A percentile compares a stretch with the other conserved stretches of the same genome.
Conservation (phyloP, 2,888 invertebrate species). For the Athalia circularis region DNA sequence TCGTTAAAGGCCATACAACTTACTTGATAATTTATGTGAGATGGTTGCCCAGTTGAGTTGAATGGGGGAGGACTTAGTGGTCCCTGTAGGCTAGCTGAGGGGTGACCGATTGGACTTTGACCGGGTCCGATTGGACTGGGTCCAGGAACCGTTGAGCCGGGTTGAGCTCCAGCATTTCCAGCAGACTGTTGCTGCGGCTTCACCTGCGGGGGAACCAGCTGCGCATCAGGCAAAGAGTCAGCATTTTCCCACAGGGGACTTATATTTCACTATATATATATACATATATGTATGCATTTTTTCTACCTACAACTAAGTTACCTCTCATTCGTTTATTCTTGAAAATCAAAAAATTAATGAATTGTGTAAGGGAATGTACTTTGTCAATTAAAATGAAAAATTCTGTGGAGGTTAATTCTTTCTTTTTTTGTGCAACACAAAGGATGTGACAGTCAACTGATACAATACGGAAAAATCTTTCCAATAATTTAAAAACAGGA, state of each 20-base stretch:
- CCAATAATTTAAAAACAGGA: no score
- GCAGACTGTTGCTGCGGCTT: slow-evolving; percentile 87
- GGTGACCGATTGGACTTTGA: slow-evolving; percentile 75
- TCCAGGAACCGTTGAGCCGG: slow-evolving; percentile 71
- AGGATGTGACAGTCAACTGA: no score
- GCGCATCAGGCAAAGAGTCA: slow-evolving; percentile 75
- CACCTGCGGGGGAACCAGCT: slow-evolving; percentile 78
- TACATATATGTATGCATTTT: slow-evolving; percentile 46
- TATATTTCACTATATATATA: slow-evolving; percentile 61
- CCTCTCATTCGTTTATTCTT: slow-evolving; percentile 64
- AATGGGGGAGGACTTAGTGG: slow-evolving; percentile 75
- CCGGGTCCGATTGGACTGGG: slow-evolving; percentile 72
- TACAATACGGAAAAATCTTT: no score
- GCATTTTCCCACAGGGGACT: slow-evolving; percentile 73
- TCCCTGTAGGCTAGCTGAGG: slow-evolving; percentile 80
- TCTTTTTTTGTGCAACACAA: no score
- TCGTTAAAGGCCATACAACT: slow-evolving; percentile 56
- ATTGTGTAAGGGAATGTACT: slow-evolving; percentile 1
- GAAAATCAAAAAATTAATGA: slow-evolving; percentile 38
- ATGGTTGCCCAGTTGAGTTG: slow-evolving; percentile 75
- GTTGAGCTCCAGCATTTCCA: slow-evolving; percentile 73
- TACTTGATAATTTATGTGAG: slow-evolving; percentile 84
- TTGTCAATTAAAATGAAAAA: not conserved
- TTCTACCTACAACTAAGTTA: slow-evolving; percentile 47
- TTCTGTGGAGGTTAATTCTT: no score